Conservation (phyloP, 2,113 vertebrate genomes). For the Camelus bactrianus region DNA sequence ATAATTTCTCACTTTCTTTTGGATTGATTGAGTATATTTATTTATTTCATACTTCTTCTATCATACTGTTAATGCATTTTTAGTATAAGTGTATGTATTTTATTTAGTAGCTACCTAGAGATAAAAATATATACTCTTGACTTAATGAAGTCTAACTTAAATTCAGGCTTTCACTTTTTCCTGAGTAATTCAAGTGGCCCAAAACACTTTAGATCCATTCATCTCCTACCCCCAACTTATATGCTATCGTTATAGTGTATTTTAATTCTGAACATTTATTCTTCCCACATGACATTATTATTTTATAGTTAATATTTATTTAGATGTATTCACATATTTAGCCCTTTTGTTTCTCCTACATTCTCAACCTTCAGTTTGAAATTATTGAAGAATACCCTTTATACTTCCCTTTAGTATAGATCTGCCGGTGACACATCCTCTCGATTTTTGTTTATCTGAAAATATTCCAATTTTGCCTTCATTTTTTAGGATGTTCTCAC, state of each 20-base stretch:
- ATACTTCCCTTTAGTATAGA: neutral
- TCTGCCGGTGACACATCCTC: neutral
- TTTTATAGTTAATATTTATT: constrained; percentile 13
- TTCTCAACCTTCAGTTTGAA: neutral
- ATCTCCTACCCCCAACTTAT: neutral
- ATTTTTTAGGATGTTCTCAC: neutral
- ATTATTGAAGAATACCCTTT: neutral
- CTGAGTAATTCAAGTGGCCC: neutral
- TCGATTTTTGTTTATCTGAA: neutral
- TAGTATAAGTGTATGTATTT: neutral
- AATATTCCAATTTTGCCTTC: neutral
- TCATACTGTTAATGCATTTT: neutral
- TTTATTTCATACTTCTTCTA: neutral
- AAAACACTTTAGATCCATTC: constrained; percentile 1
- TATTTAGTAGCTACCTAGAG: neutral
- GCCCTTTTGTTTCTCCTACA: neutral
- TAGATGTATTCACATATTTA: neutral
- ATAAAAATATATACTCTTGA: neutral
- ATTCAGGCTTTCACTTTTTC: constrained; percentile 30
- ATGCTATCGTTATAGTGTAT: neutral
- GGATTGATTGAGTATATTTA: neutral
- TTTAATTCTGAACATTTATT: constrained; percentile 29
- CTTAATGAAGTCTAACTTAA: neutral
- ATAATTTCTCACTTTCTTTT: neutral
- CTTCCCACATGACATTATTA: neutral